Evolutionary conservation across 1,140 invertebrate species (phyloP).

Genomic region (Tetramorium alpestre): DNA sequence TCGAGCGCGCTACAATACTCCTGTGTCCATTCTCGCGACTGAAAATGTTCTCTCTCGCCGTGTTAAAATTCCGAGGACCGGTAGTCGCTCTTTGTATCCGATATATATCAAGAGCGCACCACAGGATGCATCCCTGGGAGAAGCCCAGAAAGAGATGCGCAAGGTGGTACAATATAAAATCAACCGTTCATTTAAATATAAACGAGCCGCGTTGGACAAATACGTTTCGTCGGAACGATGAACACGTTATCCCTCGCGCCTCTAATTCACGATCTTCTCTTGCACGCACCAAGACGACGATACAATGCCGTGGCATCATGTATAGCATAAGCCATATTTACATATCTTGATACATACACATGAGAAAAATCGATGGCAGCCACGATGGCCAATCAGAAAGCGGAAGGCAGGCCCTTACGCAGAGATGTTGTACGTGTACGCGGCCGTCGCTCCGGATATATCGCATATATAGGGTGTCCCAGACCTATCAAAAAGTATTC

Average conservation of each 20-base stretch:
- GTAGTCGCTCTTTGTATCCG: conserved; percentile 53
- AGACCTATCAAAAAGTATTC: conserved; percentile 24
- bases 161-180: conserved; percentile 65
- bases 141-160: conserved; percentile 40
- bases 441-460: conserved; percentile 2
- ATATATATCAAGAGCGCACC: conserved; percentile 32
- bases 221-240: conserved; percentile 59
- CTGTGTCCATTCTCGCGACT: conserved; percentile 38
- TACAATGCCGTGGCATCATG: not conserved
- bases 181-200: conserved; percentile 73
- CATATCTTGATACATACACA: conserved; percentile 64
- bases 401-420: conserved; percentile 41
- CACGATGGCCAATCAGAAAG: conserved; percentile 59
- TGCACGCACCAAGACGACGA: conserved; percentile 3
- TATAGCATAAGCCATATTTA: conserved; percentile 49
- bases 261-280: conserved; percentile 60
- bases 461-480: conserved; percentile 24
- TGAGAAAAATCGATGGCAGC: conserved; percentile 52
- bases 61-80: conserved; percentile 52
- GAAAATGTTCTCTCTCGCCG: conserved; percentile 27
- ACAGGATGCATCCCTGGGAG: not conserved
- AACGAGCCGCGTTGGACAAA: conserved; percentile 70
- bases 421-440: conserved; percentile 12
- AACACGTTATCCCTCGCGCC: conserved; percentile 61
- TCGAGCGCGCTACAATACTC: conserved; percentile 18